These are phyloP conservation scores for Drosophila paramelanica DNA, from an alignment of 2,888 invertebrate genomes.

Conservation along the genomic window DNA sequence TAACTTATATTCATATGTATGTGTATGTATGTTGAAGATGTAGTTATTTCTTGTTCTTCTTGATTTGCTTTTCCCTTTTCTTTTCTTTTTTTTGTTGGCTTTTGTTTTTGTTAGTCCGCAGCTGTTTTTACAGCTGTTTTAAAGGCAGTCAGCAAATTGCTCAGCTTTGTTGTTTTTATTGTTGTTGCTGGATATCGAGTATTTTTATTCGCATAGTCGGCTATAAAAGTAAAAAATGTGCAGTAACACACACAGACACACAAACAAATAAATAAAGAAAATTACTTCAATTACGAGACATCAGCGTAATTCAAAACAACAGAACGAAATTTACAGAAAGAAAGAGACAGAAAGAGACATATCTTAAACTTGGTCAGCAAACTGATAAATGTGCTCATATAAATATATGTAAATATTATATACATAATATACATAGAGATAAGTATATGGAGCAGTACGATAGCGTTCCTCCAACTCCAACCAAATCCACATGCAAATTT, in stretches of 20 bases:
- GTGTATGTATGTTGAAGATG: not conserved
- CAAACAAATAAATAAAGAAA: slow-evolving; percentile 8
- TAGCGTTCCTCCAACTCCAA: slow-evolving; percentile 10
- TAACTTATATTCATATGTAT: not conserved
- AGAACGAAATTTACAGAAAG: not conserved
- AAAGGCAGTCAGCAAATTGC: slow-evolving; percentile 42
- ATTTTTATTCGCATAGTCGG: slow-evolving; percentile 23
- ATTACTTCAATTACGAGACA: slow-evolving; percentile 47
- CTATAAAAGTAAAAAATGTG: slow-evolving; percentile 19
- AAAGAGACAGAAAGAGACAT: not conserved
- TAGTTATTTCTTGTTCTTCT: not conserved
- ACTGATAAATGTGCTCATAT: slow-evolving; percentile 11
- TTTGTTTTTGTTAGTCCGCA: slow-evolving; percentile 27
- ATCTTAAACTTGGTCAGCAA: slow-evolving; percentile 50
- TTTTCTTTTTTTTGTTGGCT: not conserved
- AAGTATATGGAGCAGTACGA: slow-evolving; percentile 10
- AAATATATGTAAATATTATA: not conserved
- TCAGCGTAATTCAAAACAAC: slow-evolving; percentile 38
- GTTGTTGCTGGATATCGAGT: slow-evolving; percentile 14
- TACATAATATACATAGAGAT: not conserved
- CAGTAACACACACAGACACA: not conserved
- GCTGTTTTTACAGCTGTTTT: slow-evolving; percentile 68
- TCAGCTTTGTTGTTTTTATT: slow-evolving; percentile 21
- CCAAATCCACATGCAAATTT: slow-evolving; percentile 56
- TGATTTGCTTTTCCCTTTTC: slow-evolving; percentile 1